Base-by-base conservation (phyloP, 2,888 invertebrate species). In the Brenthis hecate region DNA sequence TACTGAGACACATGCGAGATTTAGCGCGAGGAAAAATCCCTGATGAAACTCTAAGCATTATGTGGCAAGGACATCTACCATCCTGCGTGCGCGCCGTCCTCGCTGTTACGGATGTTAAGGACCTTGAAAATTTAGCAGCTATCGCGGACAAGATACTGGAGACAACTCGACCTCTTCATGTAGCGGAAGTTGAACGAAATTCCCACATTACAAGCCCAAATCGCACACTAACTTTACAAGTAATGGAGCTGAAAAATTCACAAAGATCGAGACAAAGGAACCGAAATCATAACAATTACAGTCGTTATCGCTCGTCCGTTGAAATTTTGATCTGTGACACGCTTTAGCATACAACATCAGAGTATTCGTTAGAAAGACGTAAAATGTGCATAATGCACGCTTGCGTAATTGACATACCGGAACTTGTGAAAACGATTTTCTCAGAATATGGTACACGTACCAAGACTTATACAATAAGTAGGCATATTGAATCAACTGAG, bases 91-190 rank as follows among this genome's bases (percentile, higher is more conserved):
- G 72, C 8, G 64, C 72, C 2, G 72, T 73, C 1, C 48, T 75
- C 5, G 66, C 70, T 6, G 60, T 71, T 1, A 68, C 54, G 1
- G 69, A 70, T 5, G 63, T 66, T 1, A 69, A 55, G 23, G 55
- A 69, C 11, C 28, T 71, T 1, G 69, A 73, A 13, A 69, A 56
- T 1, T 36, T 73, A 14, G 72, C 72, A 0, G 53, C 56, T 1
- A 66, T 76, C 0, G 73, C 75, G 0, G 74, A 76, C 55, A 75
- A 72, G 16, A 57, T 73, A 6, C 14, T 69, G 60, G 71, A 73
- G 54, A 68, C 54, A 11, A 48, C 55, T 2, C 8, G 50, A 6
- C 54, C 64, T 36, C 3, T 55, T 2, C 57, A 65, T 16, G 23
- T 64, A 48, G n/a, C 55, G 0, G 68, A 65, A 48, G 55, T 55